phyloP scores from a whole-genome alignment of 2,888 invertebrate species.

The Caenorhabditis sp. region DNA sequence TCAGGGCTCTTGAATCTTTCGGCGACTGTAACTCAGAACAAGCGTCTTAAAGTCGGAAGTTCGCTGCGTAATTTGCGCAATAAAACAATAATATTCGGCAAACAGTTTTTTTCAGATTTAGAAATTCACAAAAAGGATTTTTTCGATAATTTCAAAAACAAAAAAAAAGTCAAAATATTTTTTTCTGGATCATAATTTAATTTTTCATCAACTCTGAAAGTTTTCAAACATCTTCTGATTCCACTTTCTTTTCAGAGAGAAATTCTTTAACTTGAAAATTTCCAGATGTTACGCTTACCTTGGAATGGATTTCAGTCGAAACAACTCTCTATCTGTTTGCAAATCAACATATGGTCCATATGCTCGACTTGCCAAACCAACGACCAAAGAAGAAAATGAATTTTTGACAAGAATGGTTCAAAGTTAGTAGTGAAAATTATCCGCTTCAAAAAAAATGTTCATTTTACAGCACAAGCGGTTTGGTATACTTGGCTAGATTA shows the following conservation, averaged over 20 bases:
- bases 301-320: conserved; percentile 29
- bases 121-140: too few relatives aligned
- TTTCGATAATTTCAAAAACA: too few relatives aligned
- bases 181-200: not conserved
- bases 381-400: conserved; percentile 19
- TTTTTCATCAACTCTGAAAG: too few relatives aligned
- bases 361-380: conserved; percentile 16
- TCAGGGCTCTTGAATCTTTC: too few relatives aligned
- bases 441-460: not conserved
- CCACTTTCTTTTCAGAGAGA: not conserved
- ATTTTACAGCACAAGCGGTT: conserved; percentile 14
- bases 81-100: not conserved
- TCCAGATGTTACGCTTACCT: conserved; percentile 35
- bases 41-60: too few relatives aligned
- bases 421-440: not conserved
- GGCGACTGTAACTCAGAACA: too few relatives aligned
- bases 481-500: conserved; percentile 37
- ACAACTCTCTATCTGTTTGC: conserved; percentile 21
- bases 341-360: conserved; percentile 25
- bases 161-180: not conserved
- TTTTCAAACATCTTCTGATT: not conserved
- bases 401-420: conserved; percentile 28
- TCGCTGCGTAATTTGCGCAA: not conserved
- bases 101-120: too few relatives aligned
- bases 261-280: not conserved